Evolutionary conservation across 2,888 invertebrate species (phyloP).

Genomic region (Meteorus cinctellus): DNA sequence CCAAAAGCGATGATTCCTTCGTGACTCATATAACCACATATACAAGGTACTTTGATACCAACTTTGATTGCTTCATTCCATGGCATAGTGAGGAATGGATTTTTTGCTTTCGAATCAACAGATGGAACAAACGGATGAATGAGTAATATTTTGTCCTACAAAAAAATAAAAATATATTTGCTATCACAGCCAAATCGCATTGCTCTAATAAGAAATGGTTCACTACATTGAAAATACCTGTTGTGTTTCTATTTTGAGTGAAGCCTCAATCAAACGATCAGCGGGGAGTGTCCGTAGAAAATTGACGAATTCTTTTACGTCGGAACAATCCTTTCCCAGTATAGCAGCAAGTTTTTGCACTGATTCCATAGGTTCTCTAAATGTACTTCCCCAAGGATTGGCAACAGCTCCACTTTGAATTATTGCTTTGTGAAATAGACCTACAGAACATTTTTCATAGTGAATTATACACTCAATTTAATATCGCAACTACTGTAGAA

Average conservation of each 20-base stretch:
- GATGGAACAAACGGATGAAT: slow-evolving; percentile 28
- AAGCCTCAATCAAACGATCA: slow-evolving; percentile 49
- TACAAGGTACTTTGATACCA: slow-evolving; percentile 38
- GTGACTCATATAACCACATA: slow-evolving; percentile 28
- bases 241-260: slow-evolving; percentile 54
- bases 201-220: no score
- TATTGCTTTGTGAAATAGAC: slow-evolving; percentile 50
- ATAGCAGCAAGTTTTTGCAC: slow-evolving; percentile 52
- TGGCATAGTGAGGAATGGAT: slow-evolving; percentile 28
- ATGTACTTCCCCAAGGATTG: slow-evolving; percentile 44
- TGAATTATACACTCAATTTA: background rate
- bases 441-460: slow-evolving; percentile 31
- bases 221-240: background rate
- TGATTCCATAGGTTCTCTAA: slow-evolving; percentile 42
- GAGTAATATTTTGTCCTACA: slow-evolving; percentile 17
- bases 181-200: no score
- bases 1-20: slow-evolving; percentile 29
- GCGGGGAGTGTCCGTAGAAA: slow-evolving; percentile 59
- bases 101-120: slow-evolving; percentile 28
- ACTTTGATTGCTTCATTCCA: slow-evolving; percentile 24
- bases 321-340: slow-evolving; percentile 54
- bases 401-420: slow-evolving; percentile 43
- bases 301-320: slow-evolving; percentile 57
- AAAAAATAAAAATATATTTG: background rate
- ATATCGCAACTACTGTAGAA: no score